A percentile compares a stretch with the other conserved stretches of the same genome.
These are phyloP conservation scores for Centroberyx gerrardi DNA, from an alignment of 2,797 vertebrate genomes.

Conservation along the genomic window DNA sequence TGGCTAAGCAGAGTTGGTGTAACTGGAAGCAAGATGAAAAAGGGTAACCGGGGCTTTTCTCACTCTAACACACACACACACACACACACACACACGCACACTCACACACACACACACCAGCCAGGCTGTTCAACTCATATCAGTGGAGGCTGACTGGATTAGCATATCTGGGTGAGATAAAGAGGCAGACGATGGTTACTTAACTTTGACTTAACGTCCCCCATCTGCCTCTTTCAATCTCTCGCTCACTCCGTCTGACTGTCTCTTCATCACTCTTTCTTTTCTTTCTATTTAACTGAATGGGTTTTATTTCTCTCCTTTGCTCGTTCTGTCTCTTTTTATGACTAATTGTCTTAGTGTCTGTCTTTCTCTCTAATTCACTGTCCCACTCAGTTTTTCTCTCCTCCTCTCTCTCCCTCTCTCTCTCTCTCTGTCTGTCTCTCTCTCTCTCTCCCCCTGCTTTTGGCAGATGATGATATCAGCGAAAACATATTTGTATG, in stretches of 20 bases:
- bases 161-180: constrained; percentile 83
- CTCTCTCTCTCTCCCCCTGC: constrained; percentile 19
- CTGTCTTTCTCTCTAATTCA: constrained; percentile 47
- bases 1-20: constrained; percentile 59
- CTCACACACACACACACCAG: constrained; percentile 40
- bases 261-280: constrained; percentile 66
- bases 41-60: constrained; percentile 59
- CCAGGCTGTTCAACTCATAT: constrained; percentile 79
- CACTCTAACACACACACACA: constrained; percentile 39
- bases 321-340: constrained; percentile 59
- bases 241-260: constrained; percentile 71
- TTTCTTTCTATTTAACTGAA: constrained; percentile 60
- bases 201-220: constrained; percentile 83
- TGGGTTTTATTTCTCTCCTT: constrained; percentile 51
- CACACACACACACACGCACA: constrained; percentile 26
- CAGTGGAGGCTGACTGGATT: constrained; percentile 80
- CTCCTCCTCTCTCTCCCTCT: background rate
- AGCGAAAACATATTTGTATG: constrained; percentile 55
- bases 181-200: constrained; percentile 82
- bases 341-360: constrained; percentile 64
- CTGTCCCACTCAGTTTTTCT: constrained; percentile 16
- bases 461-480: constrained; percentile 71
- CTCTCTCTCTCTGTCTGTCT: background rate
- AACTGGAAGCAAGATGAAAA: constrained; percentile 69
- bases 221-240: constrained; percentile 81